phyloP scores from a whole-genome alignment of 2,888 invertebrate species.

The Cephus rjabovi region DNA sequence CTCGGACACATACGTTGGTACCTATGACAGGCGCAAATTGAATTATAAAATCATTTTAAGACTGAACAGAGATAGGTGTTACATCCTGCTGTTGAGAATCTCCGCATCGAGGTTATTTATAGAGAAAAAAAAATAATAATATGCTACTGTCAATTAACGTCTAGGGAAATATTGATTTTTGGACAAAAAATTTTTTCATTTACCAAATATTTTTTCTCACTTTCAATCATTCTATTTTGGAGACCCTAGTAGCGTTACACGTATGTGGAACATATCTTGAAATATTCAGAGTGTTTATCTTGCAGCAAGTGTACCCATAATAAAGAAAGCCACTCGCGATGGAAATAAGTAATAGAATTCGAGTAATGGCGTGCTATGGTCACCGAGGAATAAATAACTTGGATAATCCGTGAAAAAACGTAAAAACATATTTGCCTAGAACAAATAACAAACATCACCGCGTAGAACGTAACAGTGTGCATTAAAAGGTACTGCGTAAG shows the following conservation, averaged over 20 bases:
- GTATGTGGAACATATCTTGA: neutral
- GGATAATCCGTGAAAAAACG: neutral
- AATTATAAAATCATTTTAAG: slow-evolving; percentile 8
- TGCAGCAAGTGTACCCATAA: neutral
- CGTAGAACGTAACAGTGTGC: neutral
- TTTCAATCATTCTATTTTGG: neutral
- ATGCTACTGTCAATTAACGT: neutral
- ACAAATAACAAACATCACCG: neutral
- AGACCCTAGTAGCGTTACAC: neutral
- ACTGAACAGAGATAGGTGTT: neutral
- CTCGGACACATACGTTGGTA: neutral
- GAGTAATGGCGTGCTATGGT: neutral
- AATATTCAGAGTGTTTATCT: neutral
- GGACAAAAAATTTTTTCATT: neutral
- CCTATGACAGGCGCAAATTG: neutral
- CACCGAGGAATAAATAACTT: neutral
- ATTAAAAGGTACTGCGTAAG: neutral
- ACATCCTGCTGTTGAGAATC: neutral
- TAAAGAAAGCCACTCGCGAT: neutral
- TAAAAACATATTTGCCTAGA: neutral
- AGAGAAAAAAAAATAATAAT: neutral
- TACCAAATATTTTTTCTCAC: neutral
- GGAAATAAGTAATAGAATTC: neutral
- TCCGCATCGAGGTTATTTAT: neutral
- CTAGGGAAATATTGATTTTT: neutral